These are phyloP conservation scores for Macrotus californicus DNA, from an alignment of 2,113 vertebrate genomes.

Conservation along the genomic window DNA sequence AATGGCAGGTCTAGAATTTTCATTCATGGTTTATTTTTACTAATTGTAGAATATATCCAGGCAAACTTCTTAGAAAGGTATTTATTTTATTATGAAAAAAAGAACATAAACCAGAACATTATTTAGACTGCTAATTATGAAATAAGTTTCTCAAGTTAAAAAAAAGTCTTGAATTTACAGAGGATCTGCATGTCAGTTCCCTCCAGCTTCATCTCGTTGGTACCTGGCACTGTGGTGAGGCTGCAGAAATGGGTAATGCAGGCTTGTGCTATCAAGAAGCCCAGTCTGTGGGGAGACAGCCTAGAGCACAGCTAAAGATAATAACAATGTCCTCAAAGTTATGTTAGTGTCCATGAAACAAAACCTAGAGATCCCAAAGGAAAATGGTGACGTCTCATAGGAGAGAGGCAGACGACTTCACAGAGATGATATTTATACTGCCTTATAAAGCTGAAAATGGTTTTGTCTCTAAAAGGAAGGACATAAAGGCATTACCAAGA, in stretches of 20 bases:
- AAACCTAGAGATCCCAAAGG: not conserved
- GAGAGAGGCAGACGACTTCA: not conserved
- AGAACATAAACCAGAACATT: conserved; percentile 14
- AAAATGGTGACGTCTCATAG: not conserved
- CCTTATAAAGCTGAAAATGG: not conserved
- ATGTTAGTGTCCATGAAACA: not conserved
- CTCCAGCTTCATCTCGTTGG: not conserved
- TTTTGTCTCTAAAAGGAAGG: not conserved
- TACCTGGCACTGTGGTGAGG: not conserved
- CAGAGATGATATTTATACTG: not conserved
- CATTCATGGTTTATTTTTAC: conserved; percentile 47
- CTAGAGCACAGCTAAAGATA: not conserved
- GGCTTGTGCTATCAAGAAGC: not conserved
- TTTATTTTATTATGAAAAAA: conserved; percentile 32
- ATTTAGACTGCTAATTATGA: conserved; percentile 47
- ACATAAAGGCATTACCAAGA: not conserved
- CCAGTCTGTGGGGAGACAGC: not conserved
- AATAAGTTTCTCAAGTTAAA: conserved; percentile 15
- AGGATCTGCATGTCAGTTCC: not conserved
- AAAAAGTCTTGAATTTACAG: not conserved
- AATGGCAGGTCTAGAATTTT: conserved; percentile 47
- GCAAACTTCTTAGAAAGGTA: conserved; percentile 41
- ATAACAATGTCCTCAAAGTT: not conserved
- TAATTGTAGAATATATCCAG: conserved; percentile 48
- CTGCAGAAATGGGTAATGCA: not conserved